These are phyloP conservation scores for Papilio glaucus DNA, from an alignment of 1,140 invertebrate species.

Conservation along the genomic window DNA sequence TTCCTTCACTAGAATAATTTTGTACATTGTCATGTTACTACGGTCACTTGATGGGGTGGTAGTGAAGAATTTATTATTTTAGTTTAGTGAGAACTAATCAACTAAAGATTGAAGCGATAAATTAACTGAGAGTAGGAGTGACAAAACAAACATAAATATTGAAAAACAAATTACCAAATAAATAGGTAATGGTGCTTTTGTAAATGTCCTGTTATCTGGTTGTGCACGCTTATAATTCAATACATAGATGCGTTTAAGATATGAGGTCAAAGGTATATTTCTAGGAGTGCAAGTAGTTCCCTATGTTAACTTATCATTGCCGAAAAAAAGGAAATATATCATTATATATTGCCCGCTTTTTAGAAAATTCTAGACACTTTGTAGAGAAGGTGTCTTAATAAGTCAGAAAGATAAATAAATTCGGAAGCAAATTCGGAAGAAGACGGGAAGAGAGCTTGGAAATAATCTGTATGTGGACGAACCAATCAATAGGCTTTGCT, in stretches of 20 bases:
- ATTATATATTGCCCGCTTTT: no score
- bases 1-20: not conserved
- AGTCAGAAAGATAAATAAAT: no score
- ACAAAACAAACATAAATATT: not conserved
- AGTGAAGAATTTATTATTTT: not conserved
- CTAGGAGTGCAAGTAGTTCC: no score
- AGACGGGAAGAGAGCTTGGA: not conserved
- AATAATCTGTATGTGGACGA: not conserved
- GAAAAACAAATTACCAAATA: constrained; percentile 40
- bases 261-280: not conserved
- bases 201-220: constrained; percentile 43
- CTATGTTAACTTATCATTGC: no score
- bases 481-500: not conserved
- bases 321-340: no score
- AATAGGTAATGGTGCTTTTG: constrained; percentile 34
- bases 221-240: not conserved
- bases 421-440: no score
- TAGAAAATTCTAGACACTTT: no score
- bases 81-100: not conserved
- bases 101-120: not conserved
- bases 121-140: not conserved
- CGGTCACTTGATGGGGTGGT: not conserved
- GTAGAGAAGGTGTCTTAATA: no score
- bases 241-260: not conserved
- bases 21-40: not conserved